A percentile compares a stretch with the other conserved stretches of the same genome.
Conservation (phyloP, 2,888 invertebrate species). For the Urechis unicinctus region DNA sequence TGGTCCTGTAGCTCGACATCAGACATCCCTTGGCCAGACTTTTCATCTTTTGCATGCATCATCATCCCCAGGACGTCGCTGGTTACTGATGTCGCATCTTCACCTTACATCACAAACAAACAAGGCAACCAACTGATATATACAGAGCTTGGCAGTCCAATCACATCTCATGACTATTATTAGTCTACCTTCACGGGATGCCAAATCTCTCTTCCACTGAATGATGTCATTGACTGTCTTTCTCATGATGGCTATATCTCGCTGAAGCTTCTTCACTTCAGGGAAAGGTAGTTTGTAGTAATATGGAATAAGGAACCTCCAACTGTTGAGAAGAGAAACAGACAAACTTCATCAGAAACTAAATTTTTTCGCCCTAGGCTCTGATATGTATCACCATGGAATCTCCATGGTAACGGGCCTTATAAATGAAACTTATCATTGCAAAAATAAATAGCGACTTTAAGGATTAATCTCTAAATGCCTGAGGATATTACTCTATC, state of each 20-base stretch:
- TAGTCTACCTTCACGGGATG: too few relatives aligned
- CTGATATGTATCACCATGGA: too few relatives aligned
- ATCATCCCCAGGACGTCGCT: conserved; percentile 27
- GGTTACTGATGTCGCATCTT: background rate
- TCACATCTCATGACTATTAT: too few relatives aligned
- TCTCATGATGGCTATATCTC: conserved; percentile 9
- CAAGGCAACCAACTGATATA: background rate
- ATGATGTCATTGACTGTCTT: conserved; percentile 16
- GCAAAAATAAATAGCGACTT: too few relatives aligned
- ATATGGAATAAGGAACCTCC: conserved; percentile 11
- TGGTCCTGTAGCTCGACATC: conserved; percentile 29
- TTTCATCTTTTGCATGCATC: conserved; percentile 28
- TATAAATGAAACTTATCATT: too few relatives aligned
- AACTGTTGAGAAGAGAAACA: conserved; percentile 13
- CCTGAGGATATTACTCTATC: too few relatives aligned
- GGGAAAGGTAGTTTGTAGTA: conserved; percentile 12
- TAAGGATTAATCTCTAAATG: too few relatives aligned
- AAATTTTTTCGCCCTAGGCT: too few relatives aligned
- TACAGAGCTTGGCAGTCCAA: too few relatives aligned
- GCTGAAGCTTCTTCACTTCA: conserved; percentile 9
- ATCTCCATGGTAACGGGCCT: too few relatives aligned
- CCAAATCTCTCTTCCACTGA: conserved; percentile 13
- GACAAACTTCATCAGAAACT: too few relatives aligned
- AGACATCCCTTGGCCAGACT: conserved; percentile 23
- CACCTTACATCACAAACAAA: background rate